Evolutionary conservation across 2,113 vertebrate genomes (phyloP), one percentile per base, ranked within the genome.

Genomic region (Gnathonemus echidnorhynchus): DNA sequence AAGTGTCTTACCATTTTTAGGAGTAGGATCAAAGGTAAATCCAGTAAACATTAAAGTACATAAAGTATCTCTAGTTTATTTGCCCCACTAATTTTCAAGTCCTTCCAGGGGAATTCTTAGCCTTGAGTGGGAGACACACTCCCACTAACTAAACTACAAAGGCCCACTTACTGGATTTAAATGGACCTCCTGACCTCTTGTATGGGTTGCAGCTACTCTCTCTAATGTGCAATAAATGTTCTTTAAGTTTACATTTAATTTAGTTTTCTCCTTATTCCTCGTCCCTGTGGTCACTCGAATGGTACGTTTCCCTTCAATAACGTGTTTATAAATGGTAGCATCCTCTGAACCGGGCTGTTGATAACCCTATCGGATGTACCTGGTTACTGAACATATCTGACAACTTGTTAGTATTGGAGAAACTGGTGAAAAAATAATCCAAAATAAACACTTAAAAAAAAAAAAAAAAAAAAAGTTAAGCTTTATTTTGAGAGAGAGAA

Each of bases 361-460:
- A 90, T 88, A 92, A 50, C 86, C 11, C 87, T 58, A 45, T 92
- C 90, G 90, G 93, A 93, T 92, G 90, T 94, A 95, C 92, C 94
- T 95, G 94, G 90, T 91, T 89, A 92, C 92, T 95, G 95, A 93
- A 56, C 11, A 93, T 89, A 90, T 92, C 94, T 94, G 95, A 95
- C 95, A 95, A 93, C 93, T 95, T 96, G 94, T 95, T 95, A 95
- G 94, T 94, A 95, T 96, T 97, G 96, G 95, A 96, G 91, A 93
- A 91, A 91, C 92, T 93, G 90, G 94, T 94, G 93, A 95, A 95
- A 96, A 93, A 94, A 93, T 91, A 91, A 92, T 96, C 95, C 95
- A 95, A 97, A 97, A 96, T 92, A 97, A 97, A 95, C 90, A 92
- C 91, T 92, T 95, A 11, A 5, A 19, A 53, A 50, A 15, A 50